Base-by-base conservation (phyloP, 2,888 invertebrate genomes). In the Brachyopa scutellaris region DNA sequence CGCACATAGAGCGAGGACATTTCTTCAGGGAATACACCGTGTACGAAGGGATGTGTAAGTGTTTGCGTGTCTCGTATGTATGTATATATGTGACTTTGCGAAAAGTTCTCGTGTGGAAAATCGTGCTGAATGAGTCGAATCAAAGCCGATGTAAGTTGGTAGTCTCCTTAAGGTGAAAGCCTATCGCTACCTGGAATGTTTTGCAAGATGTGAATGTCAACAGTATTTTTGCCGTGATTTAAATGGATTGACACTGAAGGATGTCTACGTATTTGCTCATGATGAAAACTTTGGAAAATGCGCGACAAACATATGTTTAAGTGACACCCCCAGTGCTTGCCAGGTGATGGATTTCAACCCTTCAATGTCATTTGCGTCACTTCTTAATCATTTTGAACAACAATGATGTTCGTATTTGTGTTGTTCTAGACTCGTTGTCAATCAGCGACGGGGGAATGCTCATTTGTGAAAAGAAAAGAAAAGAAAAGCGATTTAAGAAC, bases 101-200 rank as follows among this genome's bases (percentile, higher is more conserved):
- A 61, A 47, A 76, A 76, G 38, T 70, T 77, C 33, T 77, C 70
- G 38, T 49, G 55, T 59, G 67, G 55, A 79, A 73, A 79, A 74
- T 72, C 72, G 78, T 78, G 72, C 51, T 53, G 78, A 78, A 78
- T 78, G 78, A 72, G 51, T 72, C 78, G 72, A 59, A 72, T 66
- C 55, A 72, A 72, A 45, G 59, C 51, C 45, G n/a, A n/a, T n/a
- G n/a, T n/a, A n/a, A n/a, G n/a, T 51, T 51, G 42, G 72, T 62
- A 62, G 57, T 72, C 72, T 59, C 36, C 26, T 70, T 53, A 61
- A 5, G 19, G 23, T 47, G 47, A 13, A 19, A 33, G 49, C 13
- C n/a, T 47, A 38, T 47, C 17, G 62, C 13, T 23, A 3, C 21
- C 19, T 40, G 69, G 29, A 70, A 59, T 47, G 40, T 72, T 72